Conservation (phyloP, 2,888 invertebrate genomes). For the Andrena fulva region DNA sequence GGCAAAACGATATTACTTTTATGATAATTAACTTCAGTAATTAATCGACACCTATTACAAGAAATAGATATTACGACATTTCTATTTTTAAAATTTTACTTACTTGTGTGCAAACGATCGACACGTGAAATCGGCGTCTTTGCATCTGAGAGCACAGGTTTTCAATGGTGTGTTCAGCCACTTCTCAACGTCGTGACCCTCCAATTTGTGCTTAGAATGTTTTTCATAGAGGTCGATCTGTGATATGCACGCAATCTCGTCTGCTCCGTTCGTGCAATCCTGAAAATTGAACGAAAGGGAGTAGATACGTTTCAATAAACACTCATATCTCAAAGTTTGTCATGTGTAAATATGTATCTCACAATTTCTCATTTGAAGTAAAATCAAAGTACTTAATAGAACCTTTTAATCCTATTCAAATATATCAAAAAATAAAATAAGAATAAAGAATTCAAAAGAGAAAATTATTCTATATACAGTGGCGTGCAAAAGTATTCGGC, state of each 20-base stretch:
- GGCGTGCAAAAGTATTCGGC: no score
- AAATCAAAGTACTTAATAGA: no score
- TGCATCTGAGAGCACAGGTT: constrained; percentile 87
- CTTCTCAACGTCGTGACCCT: constrained; percentile 86
- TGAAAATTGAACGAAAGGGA: constrained; percentile 66
- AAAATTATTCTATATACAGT: not conserved
- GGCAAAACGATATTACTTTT: no score
- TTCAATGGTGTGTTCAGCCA: constrained; percentile 86
- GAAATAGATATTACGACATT: no score
- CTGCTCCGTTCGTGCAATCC: constrained; percentile 87
- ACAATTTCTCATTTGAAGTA: no score
- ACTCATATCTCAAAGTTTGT: not conserved
- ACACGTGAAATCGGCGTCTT: constrained; percentile 86
- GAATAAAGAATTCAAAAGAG: not conserved
- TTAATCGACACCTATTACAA: no score
- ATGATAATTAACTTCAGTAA: not conserved
- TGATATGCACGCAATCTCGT: constrained; percentile 86
- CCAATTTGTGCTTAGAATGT: constrained; percentile 83
- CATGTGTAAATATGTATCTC: not conserved
- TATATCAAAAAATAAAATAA: not conserved
- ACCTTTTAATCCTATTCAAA: no score
- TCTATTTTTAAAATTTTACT: constrained; percentile 49
- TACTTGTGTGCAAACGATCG: constrained; percentile 88
- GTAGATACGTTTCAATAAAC: not conserved
- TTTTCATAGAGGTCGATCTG: constrained; percentile 85